Conservation (phyloP, 1,140 invertebrate genomes). For the Sycophaga agraensis region DNA sequence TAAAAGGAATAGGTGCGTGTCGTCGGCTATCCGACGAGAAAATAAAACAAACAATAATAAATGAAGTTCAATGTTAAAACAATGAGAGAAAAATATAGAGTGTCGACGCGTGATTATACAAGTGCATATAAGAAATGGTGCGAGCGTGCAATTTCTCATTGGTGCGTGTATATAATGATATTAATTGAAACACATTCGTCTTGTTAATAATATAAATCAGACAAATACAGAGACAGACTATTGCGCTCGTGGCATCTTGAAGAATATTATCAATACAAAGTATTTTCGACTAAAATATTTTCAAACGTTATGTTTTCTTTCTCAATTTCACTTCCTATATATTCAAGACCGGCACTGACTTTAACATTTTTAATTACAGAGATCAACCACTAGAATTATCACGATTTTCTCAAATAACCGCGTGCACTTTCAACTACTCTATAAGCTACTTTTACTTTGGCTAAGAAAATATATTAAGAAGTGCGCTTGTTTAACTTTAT, state of each 20-base stretch:
- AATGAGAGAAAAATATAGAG: conserved; percentile 37
- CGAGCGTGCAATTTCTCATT: conserved; percentile 29
- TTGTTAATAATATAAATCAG: conserved; percentile 9
- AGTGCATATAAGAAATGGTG: conserved; percentile 22
- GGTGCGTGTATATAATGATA: conserved; percentile 24
- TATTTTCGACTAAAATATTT: too few species aligned
- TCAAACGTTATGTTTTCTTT: too few species aligned
- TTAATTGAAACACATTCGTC: conserved; percentile 22
- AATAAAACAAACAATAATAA: conserved; percentile 37
- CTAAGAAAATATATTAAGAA: background rate
- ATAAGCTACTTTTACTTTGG: too few species aligned
- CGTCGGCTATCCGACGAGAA: conserved; percentile 44
- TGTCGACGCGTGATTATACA: conserved; percentile 32
- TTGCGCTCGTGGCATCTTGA: conserved; percentile 27
- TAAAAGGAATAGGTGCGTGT: conserved; percentile 51
- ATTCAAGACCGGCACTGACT: too few species aligned
- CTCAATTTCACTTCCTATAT: too few species aligned
- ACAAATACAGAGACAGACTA: conserved; percentile 22
- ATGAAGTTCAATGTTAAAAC: conserved; percentile 8
- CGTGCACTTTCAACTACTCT: too few species aligned
- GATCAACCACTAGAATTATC: too few species aligned
- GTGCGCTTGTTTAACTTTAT: conserved; percentile 11
- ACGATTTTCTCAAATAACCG: too few species aligned
- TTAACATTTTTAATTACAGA: too few species aligned
- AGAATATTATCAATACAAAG: too few species aligned